These are phyloP conservation scores for Sesia bembeciformis DNA, from an alignment of 2,888 invertebrate species.

Conservation along the genomic window DNA sequence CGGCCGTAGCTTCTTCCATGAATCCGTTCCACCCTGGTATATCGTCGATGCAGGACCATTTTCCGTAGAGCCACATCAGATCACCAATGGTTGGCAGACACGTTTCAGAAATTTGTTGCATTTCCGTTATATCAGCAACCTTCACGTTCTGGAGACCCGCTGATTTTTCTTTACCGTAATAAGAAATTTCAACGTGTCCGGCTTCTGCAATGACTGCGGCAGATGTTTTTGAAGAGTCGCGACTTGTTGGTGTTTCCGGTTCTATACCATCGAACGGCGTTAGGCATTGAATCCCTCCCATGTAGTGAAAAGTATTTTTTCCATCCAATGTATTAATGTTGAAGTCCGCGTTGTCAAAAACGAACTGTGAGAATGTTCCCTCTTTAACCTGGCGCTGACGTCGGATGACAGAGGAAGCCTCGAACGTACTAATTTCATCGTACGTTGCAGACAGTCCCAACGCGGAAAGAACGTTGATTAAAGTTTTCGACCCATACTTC, in stretches of 20 bases:
- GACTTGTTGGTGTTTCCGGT: background rate
- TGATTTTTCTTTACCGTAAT: background rate
- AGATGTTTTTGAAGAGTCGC: background rate
- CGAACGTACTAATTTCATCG: conserved; percentile 6
- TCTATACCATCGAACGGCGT: conserved; percentile 7
- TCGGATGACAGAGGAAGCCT: conserved; percentile 6
- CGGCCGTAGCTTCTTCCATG: background rate
- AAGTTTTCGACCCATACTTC: conserved; percentile 4
- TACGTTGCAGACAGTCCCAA: conserved; percentile 8
- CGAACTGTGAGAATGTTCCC: conserved; percentile 9
- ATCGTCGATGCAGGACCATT: background rate
- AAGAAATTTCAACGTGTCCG: background rate
- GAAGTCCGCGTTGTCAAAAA: conserved; percentile 14
- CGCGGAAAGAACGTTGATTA: conserved; percentile 8
- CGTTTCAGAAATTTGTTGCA: too few relatives aligned
- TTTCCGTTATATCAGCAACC: background rate
- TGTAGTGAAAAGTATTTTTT: conserved; percentile 10
- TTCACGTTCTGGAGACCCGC: background rate
- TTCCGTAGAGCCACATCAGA: conserved; percentile 2
- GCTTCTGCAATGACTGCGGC: background rate
- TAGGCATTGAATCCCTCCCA: conserved; percentile 12
- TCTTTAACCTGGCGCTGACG: conserved; percentile 5
- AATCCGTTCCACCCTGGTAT: conserved; percentile 1
- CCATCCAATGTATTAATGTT: conserved; percentile 11
- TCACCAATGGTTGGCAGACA: background rate